Conservation (phyloP, 2,797 vertebrate genomes). For the Xyrichtys novacula region DNA sequence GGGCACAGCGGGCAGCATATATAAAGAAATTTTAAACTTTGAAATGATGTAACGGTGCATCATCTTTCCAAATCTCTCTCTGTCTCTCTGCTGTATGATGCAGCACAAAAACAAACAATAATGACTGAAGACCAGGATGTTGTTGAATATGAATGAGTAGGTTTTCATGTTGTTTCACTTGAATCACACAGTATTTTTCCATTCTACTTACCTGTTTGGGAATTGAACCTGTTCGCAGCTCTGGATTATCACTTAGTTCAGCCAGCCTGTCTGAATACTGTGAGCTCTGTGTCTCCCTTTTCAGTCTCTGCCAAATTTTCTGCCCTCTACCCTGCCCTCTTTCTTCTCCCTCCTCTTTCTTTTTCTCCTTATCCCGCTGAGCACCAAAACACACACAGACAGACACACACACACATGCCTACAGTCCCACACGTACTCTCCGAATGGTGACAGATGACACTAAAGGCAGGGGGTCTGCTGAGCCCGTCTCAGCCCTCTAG, state of each 20-base stretch:
- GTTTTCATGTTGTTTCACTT: conserved; percentile 1
- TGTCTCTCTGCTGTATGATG: conserved; percentile 2
- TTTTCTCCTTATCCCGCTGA: conserved; percentile 22
- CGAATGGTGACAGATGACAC: conserved; percentile 68
- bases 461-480: conserved; percentile 60
- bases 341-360: conserved; percentile 31
- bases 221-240: conserved; percentile 14
- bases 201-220: conserved; percentile 18
- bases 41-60: neutral
- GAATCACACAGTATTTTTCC: neutral
- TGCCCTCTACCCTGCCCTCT: conserved; percentile 41
- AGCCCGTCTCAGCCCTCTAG: conserved; percentile 49
- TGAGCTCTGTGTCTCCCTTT: conserved; percentile 15
- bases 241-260: conserved; percentile 29
- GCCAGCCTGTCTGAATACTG: conserved; percentile 20
- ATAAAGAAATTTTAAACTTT: neutral
- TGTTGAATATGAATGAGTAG: neutral
- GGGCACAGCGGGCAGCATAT: neutral
- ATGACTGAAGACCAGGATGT: neutral
- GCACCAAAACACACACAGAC: conserved; percentile 13
- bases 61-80: neutral
- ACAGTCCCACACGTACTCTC: conserved; percentile 25
- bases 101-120: neutral
- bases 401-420: conserved; percentile 14
- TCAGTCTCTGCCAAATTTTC: conserved; percentile 32